Conservation (phyloP, 1,140 invertebrate species). For the Drosophila busckii region DNA sequence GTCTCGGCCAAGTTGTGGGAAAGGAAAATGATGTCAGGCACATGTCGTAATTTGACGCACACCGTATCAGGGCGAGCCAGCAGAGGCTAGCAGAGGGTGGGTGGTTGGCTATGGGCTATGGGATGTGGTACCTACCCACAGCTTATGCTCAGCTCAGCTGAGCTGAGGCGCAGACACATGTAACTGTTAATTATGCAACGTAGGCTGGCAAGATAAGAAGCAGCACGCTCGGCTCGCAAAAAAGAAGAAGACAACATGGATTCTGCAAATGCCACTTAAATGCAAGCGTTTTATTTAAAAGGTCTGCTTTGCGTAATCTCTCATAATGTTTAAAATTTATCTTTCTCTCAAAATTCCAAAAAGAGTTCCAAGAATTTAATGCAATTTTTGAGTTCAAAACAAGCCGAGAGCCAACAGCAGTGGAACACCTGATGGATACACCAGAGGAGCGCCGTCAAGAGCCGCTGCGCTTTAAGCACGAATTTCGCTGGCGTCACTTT, state of each 20-base stretch:
- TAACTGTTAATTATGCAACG: constrained; percentile 64
- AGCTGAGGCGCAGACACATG: constrained; percentile 17
- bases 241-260: background rate
- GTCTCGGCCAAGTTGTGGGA: constrained; percentile 7
- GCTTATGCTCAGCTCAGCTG: background rate
- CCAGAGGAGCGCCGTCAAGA: background rate
- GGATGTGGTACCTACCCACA: no score
- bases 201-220: constrained; percentile 34
- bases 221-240: background rate
- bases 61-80: constrained; percentile 13
- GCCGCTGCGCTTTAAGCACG: constrained; percentile 21
- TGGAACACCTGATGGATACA: background rate
- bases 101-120: no score
- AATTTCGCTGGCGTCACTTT: constrained; percentile 1
- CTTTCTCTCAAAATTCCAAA: background rate
- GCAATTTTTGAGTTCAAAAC: background rate
- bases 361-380: background rate
- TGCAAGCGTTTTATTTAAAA: constrained; percentile 20
- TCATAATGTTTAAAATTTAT: constrained; percentile 1
- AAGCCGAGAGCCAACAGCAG: no score
- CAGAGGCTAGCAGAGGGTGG: no score
- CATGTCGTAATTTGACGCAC: constrained; percentile 65
- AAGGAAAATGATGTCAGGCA: constrained; percentile 48
- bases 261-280: constrained; percentile 9
- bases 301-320: background rate